These are phyloP conservation scores for Chymomyza fuscimana DNA, from an alignment of 2,888 invertebrate genomes.

Conservation along the genomic window DNA sequence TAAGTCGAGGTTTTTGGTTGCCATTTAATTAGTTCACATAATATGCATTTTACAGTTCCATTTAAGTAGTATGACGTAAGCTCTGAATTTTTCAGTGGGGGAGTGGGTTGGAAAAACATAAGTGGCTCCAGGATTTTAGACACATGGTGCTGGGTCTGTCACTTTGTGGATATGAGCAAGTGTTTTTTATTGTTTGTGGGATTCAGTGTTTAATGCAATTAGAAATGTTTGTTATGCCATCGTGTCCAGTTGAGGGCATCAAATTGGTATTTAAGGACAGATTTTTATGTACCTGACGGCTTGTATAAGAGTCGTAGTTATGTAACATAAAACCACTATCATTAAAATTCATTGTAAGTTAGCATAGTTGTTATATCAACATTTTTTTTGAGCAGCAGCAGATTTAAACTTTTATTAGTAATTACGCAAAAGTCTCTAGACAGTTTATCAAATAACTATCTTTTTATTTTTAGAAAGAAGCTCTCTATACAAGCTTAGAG, in stretches of 20 bases:
- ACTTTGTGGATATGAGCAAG: neutral
- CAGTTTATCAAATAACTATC: too few species aligned
- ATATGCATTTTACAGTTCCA: conserved; percentile 34
- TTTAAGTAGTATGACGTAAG: neutral
- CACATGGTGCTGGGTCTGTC: neutral
- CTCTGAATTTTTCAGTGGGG: neutral
- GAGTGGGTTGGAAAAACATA: neutral
- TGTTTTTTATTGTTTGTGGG: neutral
- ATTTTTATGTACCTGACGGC: neutral
- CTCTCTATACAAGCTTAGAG: too few species aligned
- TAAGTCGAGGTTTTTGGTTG: conserved; percentile 21
- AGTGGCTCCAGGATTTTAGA: neutral
- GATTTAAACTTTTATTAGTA: too few species aligned
- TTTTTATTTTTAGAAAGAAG: too few species aligned
- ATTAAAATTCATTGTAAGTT: too few species aligned
- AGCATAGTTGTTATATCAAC: too few species aligned
- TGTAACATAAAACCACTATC: neutral
- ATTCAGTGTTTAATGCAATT: neutral
- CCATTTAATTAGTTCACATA: conserved; percentile 60
- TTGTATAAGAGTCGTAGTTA: neutral
- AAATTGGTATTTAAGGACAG: neutral
- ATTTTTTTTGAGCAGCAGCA: too few species aligned
- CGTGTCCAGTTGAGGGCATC: neutral
- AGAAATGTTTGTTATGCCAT: neutral
- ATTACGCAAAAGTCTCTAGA: too few species aligned